A percentile compares a stretch with the other conserved stretches of the same genome.
Evolutionary conservation across 2,113 vertebrate species (phyloP).

Genomic region (Caretta caretta): DNA sequence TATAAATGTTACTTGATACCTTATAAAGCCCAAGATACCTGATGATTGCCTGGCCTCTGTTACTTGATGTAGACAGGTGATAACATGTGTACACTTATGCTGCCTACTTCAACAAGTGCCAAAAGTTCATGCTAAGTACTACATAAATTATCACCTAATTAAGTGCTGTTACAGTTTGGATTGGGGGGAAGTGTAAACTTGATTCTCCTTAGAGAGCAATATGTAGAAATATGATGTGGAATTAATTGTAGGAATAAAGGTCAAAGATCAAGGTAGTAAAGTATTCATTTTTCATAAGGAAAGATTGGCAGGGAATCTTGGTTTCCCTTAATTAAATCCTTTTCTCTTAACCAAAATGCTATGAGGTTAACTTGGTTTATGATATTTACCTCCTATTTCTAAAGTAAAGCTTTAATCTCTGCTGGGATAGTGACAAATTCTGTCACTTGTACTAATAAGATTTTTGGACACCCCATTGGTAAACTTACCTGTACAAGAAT

Average conservation of each 20-base stretch:
- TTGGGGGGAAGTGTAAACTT: conserved; percentile 78
- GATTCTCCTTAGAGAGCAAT: conserved; percentile 84
- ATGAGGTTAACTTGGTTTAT: background rate
- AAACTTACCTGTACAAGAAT: background rate
- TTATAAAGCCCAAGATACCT: conserved; percentile 81
- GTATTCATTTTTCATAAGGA: conserved; percentile 54
- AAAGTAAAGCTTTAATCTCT: background rate
- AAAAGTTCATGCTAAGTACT: conserved; percentile 85
- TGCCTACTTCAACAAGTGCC: conserved; percentile 77
- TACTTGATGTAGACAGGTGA: conserved; percentile 82
- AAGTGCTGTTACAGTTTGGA: conserved; percentile 82
- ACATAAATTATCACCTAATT: conserved; percentile 89
- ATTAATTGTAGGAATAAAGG: conserved; percentile 79
- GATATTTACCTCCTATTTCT: background rate
- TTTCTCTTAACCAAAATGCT: conserved; percentile 46
- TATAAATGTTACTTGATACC: conserved; percentile 77
- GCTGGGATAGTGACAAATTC: background rate
- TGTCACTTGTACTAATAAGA: background rate
- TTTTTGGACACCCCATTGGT: background rate
- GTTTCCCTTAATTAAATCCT: conserved; percentile 46
- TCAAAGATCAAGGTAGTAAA: conserved; percentile 76
- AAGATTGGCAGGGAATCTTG: conserved; percentile 40
- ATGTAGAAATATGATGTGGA: conserved; percentile 84
- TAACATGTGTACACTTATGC: conserved; percentile 78
- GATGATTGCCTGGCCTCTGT: conserved; percentile 34